phyloP scores from a whole-genome alignment of 2,888 invertebrate species.

The Emesis furor region DNA sequence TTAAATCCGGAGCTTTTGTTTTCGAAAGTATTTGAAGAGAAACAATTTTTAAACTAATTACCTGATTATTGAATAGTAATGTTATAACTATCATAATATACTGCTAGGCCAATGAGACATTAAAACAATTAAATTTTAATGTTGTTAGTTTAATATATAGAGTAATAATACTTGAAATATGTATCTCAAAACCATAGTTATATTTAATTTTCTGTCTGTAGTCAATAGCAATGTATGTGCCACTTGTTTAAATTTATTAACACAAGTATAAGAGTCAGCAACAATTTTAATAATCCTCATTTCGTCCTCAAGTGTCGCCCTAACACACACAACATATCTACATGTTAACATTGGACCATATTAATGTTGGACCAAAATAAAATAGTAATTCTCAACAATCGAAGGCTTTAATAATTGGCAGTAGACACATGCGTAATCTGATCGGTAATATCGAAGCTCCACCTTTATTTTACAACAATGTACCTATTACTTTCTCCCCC shows the following conservation, averaged over 20 bases:
- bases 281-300: background rate
- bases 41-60: too few species aligned
- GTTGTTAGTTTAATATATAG: background rate
- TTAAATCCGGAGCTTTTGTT: too few species aligned
- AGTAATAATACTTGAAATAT: background rate
- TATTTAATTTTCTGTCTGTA: background rate
- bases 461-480: too few species aligned
- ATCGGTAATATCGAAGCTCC: too few species aligned
- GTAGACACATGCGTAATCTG: too few species aligned
- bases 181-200: background rate
- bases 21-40: too few species aligned
- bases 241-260: slow-evolving; percentile 12
- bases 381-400: slow-evolving; percentile 89
- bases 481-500: too few species aligned
- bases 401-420: too few species aligned
- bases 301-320: slow-evolving; percentile 71
- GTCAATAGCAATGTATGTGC: background rate
- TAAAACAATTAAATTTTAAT: background rate
- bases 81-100: background rate
- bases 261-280: background rate
- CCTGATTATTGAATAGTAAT: background rate
- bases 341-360: slow-evolving; percentile 87
- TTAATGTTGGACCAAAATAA: slow-evolving; percentile 88
- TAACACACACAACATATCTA: slow-evolving; percentile 82
- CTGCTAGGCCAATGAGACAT: background rate